Evolutionary conservation across 1,140 invertebrate genomes (phyloP).

Genomic region (Pantala flavescens): DNA sequence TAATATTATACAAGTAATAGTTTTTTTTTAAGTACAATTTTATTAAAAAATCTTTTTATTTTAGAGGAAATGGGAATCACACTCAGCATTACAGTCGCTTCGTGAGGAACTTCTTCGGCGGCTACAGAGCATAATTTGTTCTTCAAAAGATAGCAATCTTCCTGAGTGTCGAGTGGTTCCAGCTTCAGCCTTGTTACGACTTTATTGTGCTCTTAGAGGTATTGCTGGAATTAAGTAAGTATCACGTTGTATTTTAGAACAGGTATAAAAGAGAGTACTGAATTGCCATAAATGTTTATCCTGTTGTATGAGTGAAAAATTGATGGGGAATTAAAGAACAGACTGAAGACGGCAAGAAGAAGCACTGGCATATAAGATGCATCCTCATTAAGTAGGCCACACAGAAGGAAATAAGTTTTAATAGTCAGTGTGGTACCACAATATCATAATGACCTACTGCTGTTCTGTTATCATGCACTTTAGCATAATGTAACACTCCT

Average conservation of each 20-base stretch:
- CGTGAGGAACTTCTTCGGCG: conserved; percentile 66
- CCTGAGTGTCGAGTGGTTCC: conserved; percentile 62
- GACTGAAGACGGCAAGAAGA: too few species aligned
- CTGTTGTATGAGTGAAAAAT: conserved; percentile 13
- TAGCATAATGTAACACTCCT: too few species aligned
- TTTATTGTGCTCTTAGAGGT: conserved; percentile 86
- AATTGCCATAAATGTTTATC: conserved; percentile 6
- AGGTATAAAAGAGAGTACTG: neutral
- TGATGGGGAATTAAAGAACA: neutral
- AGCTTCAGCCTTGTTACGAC: conserved; percentile 64
- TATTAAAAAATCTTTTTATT: conserved; percentile 17
- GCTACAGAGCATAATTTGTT: conserved; percentile 44
- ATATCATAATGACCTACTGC: too few species aligned
- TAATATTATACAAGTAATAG: too few species aligned
- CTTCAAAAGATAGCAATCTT: conserved; percentile 43
- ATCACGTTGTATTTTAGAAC: too few species aligned
- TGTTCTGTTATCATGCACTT: too few species aligned
- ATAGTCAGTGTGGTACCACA: too few species aligned
- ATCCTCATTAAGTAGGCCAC: too few species aligned
- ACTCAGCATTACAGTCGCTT: conserved; percentile 58
- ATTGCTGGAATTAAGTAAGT: conserved; percentile 81
- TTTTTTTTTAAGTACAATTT: too few species aligned
- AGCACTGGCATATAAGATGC: too few species aligned
- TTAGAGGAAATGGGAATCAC: conserved; percentile 61
- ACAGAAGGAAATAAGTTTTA: too few species aligned